Conservation (phyloP, 2,113 vertebrate species). For the Chloropsis cyanopogon region DNA sequence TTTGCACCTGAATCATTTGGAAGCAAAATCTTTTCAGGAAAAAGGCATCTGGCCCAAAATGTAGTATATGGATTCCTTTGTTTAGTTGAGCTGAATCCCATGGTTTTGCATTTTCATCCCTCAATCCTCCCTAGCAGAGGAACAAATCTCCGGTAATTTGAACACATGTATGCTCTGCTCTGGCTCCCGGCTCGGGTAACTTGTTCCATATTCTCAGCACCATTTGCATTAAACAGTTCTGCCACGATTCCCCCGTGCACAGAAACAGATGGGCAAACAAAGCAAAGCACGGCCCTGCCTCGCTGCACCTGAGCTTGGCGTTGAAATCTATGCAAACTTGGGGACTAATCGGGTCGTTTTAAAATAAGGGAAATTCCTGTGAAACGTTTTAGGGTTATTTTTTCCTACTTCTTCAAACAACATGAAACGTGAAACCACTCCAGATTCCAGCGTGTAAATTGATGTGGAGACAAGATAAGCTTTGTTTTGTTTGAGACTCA, state of each 20-base stretch:
- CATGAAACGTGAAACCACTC: neutral
- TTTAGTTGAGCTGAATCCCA: constrained; percentile 38
- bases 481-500: constrained; percentile 20
- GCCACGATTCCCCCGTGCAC: neutral
- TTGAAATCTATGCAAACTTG: neutral
- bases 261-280: constrained; percentile 41
- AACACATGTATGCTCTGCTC: neutral
- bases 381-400: neutral
- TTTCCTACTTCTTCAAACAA: neutral
- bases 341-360: neutral
- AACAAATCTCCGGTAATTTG: constrained; percentile 35
- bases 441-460: neutral
- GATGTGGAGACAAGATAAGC: constrained; percentile 22
- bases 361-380: constrained; percentile 30
- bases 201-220: constrained; percentile 28
- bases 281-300: neutral
- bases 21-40: constrained; percentile 27
- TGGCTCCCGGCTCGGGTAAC: neutral
- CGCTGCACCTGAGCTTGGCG: neutral
- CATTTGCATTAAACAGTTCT: neutral
- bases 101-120: constrained; percentile 35
- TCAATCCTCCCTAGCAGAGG: constrained; percentile 17
- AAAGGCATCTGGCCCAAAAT: neutral
- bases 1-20: constrained; percentile 45
- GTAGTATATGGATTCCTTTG: neutral